Conservation (phyloP, 2,888 invertebrate genomes). For the Protodeltote pygarga region DNA sequence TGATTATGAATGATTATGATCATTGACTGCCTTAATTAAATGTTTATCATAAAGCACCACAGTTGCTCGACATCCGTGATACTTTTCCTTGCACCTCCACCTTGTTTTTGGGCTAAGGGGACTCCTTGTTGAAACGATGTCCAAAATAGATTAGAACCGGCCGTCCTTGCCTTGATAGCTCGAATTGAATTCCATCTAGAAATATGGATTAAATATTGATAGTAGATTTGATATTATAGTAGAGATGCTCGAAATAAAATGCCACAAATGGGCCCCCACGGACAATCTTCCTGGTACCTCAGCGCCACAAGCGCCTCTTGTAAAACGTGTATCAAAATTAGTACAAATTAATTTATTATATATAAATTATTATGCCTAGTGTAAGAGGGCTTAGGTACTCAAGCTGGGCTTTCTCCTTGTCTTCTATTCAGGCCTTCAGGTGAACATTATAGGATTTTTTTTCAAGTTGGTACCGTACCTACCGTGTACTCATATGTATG, state of each 20-base stretch:
- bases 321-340: no score
- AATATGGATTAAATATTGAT: not conserved
- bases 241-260: constrained; percentile 47
- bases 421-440: no score
- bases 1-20: constrained; percentile 39
- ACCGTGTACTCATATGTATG: no score
- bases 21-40: constrained; percentile 40
- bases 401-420: no score
- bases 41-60: constrained; percentile 48
- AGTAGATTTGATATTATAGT: constrained; percentile 12
- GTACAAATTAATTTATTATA: not conserved
- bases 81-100: constrained; percentile 42
- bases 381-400: not conserved
- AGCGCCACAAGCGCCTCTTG: no score
- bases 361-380: not conserved
- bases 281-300: not conserved
- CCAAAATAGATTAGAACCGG: constrained; percentile 14
- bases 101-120: constrained; percentile 3
- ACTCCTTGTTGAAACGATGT: constrained; percentile 11
- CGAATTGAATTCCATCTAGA: constrained; percentile 11
- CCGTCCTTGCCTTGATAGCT: constrained; percentile 11
- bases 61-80: constrained; percentile 52
- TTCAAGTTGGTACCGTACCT: no score
- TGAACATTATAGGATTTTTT: no score
- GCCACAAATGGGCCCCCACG: no score